phyloP scores from a whole-genome alignment of 2,113 vertebrate species.

The Rhynchopsitta pachyrhyncha region DNA sequence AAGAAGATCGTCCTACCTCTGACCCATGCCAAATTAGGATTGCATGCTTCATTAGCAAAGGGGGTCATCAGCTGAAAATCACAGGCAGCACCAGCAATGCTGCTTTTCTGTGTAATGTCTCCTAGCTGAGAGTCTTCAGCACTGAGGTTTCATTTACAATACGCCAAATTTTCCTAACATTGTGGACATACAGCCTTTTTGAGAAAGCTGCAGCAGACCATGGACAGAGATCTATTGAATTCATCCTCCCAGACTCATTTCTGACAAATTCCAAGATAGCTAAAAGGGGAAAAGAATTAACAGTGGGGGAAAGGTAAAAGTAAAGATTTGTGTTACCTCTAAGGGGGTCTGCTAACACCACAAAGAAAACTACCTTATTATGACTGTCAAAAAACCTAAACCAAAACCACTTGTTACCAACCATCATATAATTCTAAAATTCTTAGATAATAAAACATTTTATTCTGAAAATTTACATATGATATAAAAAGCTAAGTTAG shows the following conservation, averaged over 20 bases:
- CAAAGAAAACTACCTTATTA: not conserved
- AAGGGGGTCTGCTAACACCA: not conserved
- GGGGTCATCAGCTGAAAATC: constrained; percentile 52
- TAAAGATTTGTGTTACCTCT: not conserved
- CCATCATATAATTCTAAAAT: not conserved
- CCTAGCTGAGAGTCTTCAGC: not conserved
- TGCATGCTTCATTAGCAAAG: constrained; percentile 64
- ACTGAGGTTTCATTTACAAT: constrained; percentile 8
- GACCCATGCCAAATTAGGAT: constrained; percentile 40
- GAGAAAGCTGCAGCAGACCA: constrained; percentile 1
- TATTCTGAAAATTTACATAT: not conserved
- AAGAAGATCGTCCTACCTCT: constrained; percentile 4
- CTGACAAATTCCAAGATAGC: constrained; percentile 1
- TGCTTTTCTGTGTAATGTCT: not conserved
- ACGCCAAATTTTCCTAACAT: not conserved
- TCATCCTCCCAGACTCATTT: not conserved
- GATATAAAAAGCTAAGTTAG: not conserved
- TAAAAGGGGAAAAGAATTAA: not conserved
- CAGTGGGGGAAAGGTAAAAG: not conserved
- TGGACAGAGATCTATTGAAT: constrained; percentile 27
- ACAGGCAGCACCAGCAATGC: constrained; percentile 36
- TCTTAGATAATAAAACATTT: not conserved
- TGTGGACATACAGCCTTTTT: not conserved
- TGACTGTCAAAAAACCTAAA: not conserved
- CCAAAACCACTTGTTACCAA: not conserved